Evolutionary conservation across 1,140 invertebrate species (phyloP).

Genomic region (Drosophila pallidifrons): DNA sequence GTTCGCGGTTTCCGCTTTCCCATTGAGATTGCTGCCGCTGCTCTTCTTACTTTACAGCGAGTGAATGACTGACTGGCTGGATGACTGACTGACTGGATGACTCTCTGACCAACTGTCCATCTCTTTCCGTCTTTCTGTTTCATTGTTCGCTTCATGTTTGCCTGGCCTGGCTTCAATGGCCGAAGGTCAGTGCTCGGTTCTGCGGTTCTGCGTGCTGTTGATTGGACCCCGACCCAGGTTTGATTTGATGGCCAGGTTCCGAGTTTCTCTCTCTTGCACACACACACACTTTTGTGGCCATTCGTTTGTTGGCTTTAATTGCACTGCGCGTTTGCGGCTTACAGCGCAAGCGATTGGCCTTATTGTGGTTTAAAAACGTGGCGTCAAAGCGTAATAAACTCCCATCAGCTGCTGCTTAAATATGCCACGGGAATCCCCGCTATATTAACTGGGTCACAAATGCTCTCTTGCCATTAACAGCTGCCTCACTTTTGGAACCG

Average conservation of each 20-base stretch:
- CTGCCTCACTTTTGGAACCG: not conserved
- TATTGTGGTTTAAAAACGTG: slow-evolving; percentile 62
- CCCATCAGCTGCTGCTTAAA: slow-evolving; percentile 26
- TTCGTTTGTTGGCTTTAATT: slow-evolving; percentile 73
- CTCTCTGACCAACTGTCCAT: not conserved
- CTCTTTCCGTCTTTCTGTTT: too few relatives aligned
- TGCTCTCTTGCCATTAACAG: slow-evolving; percentile 9
- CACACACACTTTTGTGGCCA: slow-evolving; percentile 36
- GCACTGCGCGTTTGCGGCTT: slow-evolving; percentile 52
- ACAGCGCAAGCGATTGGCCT: slow-evolving; percentile 61
- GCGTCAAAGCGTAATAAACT: slow-evolving; percentile 34
- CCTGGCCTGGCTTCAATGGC: not conserved
- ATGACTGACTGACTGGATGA: not conserved
- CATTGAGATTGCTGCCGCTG: slow-evolving; percentile 30
- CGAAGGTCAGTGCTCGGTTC: slow-evolving; percentile 4
- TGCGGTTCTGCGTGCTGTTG: slow-evolving; percentile 52
- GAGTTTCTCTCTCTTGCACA: too few relatives aligned
- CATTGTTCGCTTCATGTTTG: not conserved
- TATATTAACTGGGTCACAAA: slow-evolving; percentile 35
- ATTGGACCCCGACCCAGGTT: slow-evolving; percentile 53
- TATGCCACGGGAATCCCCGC: slow-evolving; percentile 16
- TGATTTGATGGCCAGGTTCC: not conserved
- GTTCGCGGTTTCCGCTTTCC: slow-evolving; percentile 58
- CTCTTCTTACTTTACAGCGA: not conserved
- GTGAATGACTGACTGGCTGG: not conserved